Percentiles rank a stretch among this genome's conserved stretches.
These are phyloP conservation scores for Maylandia zebra DNA, from an alignment of 2,113 vertebrate species.

Conservation along the genomic window DNA sequence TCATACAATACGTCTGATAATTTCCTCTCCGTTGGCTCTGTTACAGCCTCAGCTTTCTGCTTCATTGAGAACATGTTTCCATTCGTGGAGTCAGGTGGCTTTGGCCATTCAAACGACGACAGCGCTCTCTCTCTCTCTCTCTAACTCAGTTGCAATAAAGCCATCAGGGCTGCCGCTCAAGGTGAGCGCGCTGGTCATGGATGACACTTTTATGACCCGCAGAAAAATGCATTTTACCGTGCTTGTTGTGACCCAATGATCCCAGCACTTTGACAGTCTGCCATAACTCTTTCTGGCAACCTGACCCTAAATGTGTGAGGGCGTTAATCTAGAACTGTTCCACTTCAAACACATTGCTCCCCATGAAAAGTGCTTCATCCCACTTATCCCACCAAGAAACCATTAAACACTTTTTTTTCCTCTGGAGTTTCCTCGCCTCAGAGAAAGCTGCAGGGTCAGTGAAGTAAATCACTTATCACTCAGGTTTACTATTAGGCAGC, in stretches of 20 bases:
- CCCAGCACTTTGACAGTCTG: neutral
- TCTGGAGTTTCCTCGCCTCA: neutral
- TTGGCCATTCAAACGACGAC: neutral
- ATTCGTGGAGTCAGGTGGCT: neutral
- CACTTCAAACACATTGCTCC: conserved; percentile 41
- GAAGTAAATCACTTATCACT: conserved; percentile 32
- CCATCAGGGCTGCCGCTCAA: neutral
- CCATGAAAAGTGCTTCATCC: neutral
- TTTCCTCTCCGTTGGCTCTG: neutral
- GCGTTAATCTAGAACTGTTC: conserved; percentile 11
- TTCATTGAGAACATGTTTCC: neutral
- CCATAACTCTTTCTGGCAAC: conserved; percentile 27
- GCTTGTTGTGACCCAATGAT: conserved; percentile 16
- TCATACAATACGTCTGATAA: neutral
- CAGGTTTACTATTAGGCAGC: conserved; percentile 24
- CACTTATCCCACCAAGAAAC: neutral
- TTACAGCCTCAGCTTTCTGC: neutral
- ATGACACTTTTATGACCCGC: neutral
- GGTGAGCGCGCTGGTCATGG: neutral
- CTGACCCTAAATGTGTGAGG: conserved; percentile 11
- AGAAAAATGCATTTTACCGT: conserved; percentile 26
- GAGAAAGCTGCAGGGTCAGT: conserved; percentile 37
- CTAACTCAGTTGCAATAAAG: neutral
- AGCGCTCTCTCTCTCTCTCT: neutral
- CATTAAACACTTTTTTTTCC: conserved; percentile 8